phyloP scores from a whole-genome alignment of 2,113 vertebrate genomes.

The Silurus asotus region DNA sequence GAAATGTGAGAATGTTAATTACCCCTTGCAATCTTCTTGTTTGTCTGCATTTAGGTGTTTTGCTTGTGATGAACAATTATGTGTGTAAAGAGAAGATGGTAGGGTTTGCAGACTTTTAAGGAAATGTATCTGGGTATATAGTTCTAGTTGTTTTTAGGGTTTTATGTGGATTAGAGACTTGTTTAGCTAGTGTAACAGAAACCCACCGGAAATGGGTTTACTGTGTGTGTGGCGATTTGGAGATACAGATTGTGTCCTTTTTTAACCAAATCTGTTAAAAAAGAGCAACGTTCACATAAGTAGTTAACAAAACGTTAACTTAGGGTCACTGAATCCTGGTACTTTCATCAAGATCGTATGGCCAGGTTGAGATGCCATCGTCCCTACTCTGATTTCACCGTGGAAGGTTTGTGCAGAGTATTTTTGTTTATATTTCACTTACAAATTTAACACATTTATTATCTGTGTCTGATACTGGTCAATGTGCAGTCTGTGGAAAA shows the following conservation, averaged over 20 bases:
- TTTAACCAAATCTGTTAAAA: neutral
- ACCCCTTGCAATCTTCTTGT: constrained; percentile 1
- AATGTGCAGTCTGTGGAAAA: neutral
- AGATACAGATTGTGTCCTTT: neutral
- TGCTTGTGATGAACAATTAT: neutral
- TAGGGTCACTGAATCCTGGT: neutral
- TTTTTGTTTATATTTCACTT: neutral
- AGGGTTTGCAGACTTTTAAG: neutral
- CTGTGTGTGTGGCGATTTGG: neutral
- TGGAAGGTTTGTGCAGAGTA: neutral
- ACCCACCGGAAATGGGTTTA: no score
- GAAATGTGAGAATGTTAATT: neutral
- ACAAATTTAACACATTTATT: neutral
- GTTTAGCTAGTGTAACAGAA: neutral
- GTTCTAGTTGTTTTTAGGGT: neutral
- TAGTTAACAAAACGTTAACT: no score
- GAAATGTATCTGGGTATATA: neutral
- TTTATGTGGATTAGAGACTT: neutral
- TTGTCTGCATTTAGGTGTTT: neutral
- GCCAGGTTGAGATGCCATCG: neutral
- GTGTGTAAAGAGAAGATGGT: neutral
- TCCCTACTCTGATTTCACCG: neutral
- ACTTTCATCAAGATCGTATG: neutral
- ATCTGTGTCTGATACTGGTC: neutral
- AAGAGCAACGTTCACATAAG: neutral